phyloP scores from a whole-genome alignment of 2,797 vertebrate genomes.

The Micromesistius poutassou region DNA sequence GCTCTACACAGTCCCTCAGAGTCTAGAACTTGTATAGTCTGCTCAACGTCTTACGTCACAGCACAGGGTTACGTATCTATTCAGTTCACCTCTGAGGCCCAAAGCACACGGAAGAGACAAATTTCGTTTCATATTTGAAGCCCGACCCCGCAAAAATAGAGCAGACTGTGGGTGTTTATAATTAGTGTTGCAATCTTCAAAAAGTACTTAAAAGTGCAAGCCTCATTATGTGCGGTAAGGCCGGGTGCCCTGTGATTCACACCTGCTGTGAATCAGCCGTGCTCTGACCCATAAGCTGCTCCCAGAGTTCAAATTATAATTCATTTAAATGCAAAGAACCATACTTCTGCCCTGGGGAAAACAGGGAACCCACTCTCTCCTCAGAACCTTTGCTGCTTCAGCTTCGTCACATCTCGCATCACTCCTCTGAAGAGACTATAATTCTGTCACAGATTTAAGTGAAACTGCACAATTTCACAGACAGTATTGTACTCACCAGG shows the following conservation, averaged over 20 bases:
- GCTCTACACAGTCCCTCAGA: neutral
- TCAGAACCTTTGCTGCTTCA: neutral
- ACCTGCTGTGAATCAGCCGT: neutral
- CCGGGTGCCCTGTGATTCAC: neutral
- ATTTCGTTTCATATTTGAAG: neutral
- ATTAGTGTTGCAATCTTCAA: neutral
- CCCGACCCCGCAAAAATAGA: neutral
- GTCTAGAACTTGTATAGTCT: neutral
- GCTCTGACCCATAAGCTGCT: neutral
- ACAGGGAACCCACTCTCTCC: neutral
- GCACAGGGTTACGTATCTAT: neutral
- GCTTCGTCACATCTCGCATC: neutral
- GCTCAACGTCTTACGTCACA: neutral
- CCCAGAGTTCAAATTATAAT: neutral
- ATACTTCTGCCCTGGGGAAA: neutral
- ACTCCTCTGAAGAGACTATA: neutral
- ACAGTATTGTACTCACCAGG: neutral
- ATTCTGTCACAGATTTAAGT: neutral
- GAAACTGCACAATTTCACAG: neutral
- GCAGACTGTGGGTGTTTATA: neutral
- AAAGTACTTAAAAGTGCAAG: neutral
- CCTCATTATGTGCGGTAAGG: neutral
- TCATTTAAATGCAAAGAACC: neutral
- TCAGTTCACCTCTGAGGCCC: neutral
- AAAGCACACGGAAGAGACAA: neutral